phyloP scores from a whole-genome alignment of 2,113 vertebrate genomes.

The Marmota flaviventris region DNA sequence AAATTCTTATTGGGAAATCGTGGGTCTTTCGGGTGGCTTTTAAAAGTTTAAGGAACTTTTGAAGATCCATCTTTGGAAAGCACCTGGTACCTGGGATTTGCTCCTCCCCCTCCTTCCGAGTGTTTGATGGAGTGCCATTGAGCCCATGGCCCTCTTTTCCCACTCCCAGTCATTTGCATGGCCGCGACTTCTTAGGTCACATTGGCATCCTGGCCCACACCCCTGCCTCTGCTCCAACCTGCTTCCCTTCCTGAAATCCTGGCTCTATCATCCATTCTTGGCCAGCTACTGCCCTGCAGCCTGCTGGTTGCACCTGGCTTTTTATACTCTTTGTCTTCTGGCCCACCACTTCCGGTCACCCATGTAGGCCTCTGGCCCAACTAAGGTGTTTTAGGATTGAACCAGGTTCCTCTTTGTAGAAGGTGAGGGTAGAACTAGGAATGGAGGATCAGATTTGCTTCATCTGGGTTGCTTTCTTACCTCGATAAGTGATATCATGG shows the following conservation, averaged over 20 bases:
- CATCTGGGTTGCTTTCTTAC: background rate
- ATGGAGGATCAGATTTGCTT: background rate
- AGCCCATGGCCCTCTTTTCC: background rate
- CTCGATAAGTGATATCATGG: background rate
- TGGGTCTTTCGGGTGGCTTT: background rate
- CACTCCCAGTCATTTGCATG: background rate
- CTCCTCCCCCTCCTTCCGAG: background rate
- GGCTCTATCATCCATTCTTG: background rate
- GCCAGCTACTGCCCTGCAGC: background rate
- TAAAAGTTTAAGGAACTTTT: background rate
- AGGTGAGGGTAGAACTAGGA: background rate
- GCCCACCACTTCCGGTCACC: background rate
- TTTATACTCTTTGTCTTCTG: background rate
- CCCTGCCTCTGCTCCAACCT: background rate
- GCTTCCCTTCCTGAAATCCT: background rate
- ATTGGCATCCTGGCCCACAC: background rate
- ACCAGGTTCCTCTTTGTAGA: background rate
- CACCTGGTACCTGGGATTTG: background rate
- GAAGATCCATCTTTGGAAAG: background rate
- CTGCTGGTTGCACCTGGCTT: background rate
- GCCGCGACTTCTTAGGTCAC: background rate
- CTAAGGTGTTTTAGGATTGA: background rate
- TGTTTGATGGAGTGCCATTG: background rate
- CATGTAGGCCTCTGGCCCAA: too few relatives aligned
- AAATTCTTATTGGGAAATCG: constrained; percentile 7